A percentile compares a stretch with the other conserved stretches of the same genome.
Conservation (phyloP, 2,888 invertebrate genomes). For the Dichetophora obliterata region DNA sequence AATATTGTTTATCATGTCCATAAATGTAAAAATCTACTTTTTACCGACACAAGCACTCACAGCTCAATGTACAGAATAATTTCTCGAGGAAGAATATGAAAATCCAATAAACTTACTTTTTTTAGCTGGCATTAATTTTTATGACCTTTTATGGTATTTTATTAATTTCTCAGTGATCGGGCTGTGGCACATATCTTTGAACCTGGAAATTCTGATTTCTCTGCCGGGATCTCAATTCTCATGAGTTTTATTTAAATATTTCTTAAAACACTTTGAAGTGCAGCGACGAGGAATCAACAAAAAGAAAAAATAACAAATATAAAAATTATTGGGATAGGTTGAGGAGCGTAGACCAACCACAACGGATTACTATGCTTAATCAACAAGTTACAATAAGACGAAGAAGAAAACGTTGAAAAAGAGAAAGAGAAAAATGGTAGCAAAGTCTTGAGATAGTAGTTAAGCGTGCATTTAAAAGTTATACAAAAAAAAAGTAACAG, state of each 20-base stretch:
- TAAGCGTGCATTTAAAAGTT: background rate
- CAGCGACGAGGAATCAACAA: background rate
- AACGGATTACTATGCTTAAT: too few species aligned
- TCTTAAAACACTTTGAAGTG: background rate
- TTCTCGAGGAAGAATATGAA: background rate
- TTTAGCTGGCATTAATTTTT: background rate
- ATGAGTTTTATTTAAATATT: background rate
- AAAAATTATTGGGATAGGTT: too few species aligned
- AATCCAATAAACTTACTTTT: background rate
- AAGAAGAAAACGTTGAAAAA: background rate
- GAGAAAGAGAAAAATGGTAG: background rate
- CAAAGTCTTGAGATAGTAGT: background rate
- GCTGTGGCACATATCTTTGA: background rate
- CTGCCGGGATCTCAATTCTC: background rate
- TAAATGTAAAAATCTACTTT: background rate
- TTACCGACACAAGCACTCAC: slow-evolving; percentile 2
- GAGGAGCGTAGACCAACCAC: too few species aligned
- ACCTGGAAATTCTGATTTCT: background rate
- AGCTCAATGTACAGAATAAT: background rate
- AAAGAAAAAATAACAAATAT: too few species aligned
- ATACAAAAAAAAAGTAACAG: background rate
- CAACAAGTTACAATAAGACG: background rate
- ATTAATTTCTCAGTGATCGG: slow-evolving; percentile 27
- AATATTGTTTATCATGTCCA: background rate
- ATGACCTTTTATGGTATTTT: slow-evolving; percentile 20